Evolutionary conservation across 92 coral and sea anemone genomes (phyloP), one percentile per base, ranked within the genome.

Genomic region (Phenganax subtilis): DNA sequence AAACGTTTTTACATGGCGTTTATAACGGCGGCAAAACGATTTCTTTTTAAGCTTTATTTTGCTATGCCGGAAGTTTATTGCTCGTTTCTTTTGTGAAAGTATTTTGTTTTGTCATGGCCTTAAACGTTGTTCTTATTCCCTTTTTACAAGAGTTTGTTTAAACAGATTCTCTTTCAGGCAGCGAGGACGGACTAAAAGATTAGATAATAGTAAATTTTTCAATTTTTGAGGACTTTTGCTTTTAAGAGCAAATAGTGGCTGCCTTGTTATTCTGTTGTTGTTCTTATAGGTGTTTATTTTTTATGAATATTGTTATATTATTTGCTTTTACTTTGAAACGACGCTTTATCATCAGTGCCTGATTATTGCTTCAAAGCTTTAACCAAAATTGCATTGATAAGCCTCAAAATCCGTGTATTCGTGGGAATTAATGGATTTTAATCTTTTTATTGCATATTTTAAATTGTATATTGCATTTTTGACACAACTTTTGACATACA

Each of bases 1-100:
- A 27, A 57, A 71, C 58, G 56, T 61, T 73, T 72, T 77, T 54
- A 57, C 30, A 81, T 75, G 56, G 20, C 58, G 54, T 51, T 57
- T 78, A 52, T 16, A 57, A 44, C 73, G 58, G 62, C 54, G 77
- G 51, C 9, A 55, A 30, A 51, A 70, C 52, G 85, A 72, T 37
- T 68, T 15, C 70, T 56, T 58, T 55, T 12, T 47, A 25, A 14
- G 76, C 9, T 66, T 16, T 63, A 52, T 51, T 53, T 57, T 55
- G 15, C 71, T 77, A 30, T 31, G 44, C 74, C 83, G 83, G 83
- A 62, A 52, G 72, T 79, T 63, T 79, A 54, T 79, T 79, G 62
- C 17, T 64, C 55, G 51, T 31, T 56, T 25, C 10, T 54, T 30
- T 5, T 20, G 57, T 29, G 12, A 55, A 76, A 58, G 67, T 11